Percentiles rank a stretch among this genome's conserved stretches.
phyloP scores from a whole-genome alignment of 2,888 invertebrate species.

The Yponomeuta cagnagella region DNA sequence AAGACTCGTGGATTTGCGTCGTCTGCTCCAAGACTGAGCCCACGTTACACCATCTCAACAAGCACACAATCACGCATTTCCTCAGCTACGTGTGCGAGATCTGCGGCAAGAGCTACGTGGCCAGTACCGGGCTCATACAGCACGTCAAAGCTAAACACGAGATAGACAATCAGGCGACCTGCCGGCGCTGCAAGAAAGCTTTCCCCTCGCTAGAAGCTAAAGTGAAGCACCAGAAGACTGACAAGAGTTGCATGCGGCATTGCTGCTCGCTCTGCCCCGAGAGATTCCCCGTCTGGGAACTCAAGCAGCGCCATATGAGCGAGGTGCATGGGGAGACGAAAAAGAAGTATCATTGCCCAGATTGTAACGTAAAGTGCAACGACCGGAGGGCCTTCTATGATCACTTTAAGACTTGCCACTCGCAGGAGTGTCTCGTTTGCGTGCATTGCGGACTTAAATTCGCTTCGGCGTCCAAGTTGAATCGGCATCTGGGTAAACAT shows the following conservation, averaged over 20 bases:
- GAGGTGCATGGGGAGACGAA: constrained; percentile 19
- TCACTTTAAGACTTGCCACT: constrained; percentile 26
- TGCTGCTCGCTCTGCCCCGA: constrained; percentile 23
- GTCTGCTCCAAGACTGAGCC: constrained; percentile 54
- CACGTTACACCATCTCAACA: constrained; percentile 51
- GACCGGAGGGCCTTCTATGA: constrained; percentile 25
- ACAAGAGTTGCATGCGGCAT: constrained; percentile 32
- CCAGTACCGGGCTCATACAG: constrained; percentile 50
- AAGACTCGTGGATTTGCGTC: constrained; percentile 47
- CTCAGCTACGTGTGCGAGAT: constrained; percentile 59
- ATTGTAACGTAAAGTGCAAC: constrained; percentile 22
- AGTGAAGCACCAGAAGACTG: constrained; percentile 49
- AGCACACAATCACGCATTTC: constrained; percentile 63
- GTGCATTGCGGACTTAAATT: constrained; percentile 26
- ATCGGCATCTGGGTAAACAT: constrained; percentile 27
- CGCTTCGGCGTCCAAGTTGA: constrained; percentile 21
- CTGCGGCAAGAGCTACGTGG: constrained; percentile 60
- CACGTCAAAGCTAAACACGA: constrained; percentile 59
- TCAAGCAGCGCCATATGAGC: constrained; percentile 24
- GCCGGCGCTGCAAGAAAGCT: constrained; percentile 51
- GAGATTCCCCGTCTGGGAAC: constrained; percentile 23
- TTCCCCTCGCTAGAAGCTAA: constrained; percentile 64
- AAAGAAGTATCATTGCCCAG: constrained; percentile 20
- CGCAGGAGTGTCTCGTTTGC: constrained; percentile 23
- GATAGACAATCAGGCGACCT: constrained; percentile 46